Evolutionary conservation across 1,140 invertebrate species (phyloP), one percentile per base, ranked within the genome.

Genomic region (Drosophila elegans): DNA sequence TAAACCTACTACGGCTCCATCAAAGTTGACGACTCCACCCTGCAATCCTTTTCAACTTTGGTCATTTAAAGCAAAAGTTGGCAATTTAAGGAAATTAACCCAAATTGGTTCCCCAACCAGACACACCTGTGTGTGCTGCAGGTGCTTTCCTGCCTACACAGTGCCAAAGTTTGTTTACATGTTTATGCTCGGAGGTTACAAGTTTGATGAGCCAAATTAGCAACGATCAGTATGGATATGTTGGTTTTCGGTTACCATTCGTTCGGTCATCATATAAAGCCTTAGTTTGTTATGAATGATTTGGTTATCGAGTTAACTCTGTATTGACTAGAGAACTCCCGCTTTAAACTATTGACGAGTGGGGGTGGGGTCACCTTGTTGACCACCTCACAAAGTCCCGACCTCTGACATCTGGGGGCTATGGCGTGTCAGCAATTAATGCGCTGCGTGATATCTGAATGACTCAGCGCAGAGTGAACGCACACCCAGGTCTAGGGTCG

Each of bases 321-420:
- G 21, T 38, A 32, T 32, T 32, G 5, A 6, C 29, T 7, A 32
- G 29, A 7, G 5, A 32, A 7, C 5, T 32, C 29, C 5, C 29
- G 29, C 29, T 32, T 32, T 32, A 0, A 32, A 1, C 29, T 32
- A 32, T 32, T 32, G 29, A 32, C 7, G 7, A 32, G 29, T 32
- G 29, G 29, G 4, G 29, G 29, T 32, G 4, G 29, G 5, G 6
- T 6, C 29, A 2, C n/a, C 6, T 12, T 10, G n/a, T 48, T 21
- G 53, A 25, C 54, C 44, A 36, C 45, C 32, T 13, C 55, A 16
- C 57, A 34, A 36, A 34, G 54, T 29, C 38, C 59, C 38, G 61
- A 76, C 73, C 72, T 76, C 66, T 76, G 73, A 75, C 73, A 66
- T 76, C 54, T 51, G n/a, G 4, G 4, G 45, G 42, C 41, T 41